Conservation (phyloP, 2,113 vertebrate species). For the Chascanopsetta lugubris region DNA sequence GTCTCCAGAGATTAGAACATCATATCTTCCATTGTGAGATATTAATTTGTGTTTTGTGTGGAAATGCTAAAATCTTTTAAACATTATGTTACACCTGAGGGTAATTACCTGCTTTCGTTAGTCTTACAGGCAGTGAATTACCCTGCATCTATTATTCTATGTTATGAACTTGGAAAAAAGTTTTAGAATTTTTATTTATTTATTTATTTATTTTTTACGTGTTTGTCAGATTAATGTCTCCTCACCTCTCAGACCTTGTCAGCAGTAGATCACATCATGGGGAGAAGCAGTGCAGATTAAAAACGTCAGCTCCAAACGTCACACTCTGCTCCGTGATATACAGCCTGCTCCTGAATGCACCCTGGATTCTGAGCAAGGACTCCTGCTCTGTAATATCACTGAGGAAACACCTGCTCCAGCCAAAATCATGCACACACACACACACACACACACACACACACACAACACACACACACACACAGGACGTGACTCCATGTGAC, state of each 20-base stretch:
- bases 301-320: conserved; percentile 73
- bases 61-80: not conserved
- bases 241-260: conserved; percentile 38
- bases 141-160: conserved; percentile 7
- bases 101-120: conserved; percentile 18
- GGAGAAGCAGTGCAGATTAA: conserved; percentile 68
- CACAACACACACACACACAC: not conserved
- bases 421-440: conserved; percentile 4
- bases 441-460: not conserved
- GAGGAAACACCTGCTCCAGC: conserved; percentile 42
- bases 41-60: conserved; percentile 10
- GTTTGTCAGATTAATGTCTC: conserved; percentile 59
- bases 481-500: conserved; percentile 56
- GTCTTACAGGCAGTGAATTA: conserved; percentile 7
- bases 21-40: not conserved
- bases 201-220: conserved; percentile 37
- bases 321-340: conserved; percentile 54
- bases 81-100: conserved; percentile 10
- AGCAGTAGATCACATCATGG: conserved; percentile 62
- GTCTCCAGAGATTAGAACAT: conserved; percentile 13
- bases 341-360: conserved; percentile 31
- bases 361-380: conserved; percentile 40
- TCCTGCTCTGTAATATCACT: conserved; percentile 14
- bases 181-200: not conserved
- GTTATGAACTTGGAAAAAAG: conserved; percentile 7